Evolutionary conservation across 2,797 vertebrate genomes (phyloP).

Genomic region (Pelochelys cantorii): DNA sequence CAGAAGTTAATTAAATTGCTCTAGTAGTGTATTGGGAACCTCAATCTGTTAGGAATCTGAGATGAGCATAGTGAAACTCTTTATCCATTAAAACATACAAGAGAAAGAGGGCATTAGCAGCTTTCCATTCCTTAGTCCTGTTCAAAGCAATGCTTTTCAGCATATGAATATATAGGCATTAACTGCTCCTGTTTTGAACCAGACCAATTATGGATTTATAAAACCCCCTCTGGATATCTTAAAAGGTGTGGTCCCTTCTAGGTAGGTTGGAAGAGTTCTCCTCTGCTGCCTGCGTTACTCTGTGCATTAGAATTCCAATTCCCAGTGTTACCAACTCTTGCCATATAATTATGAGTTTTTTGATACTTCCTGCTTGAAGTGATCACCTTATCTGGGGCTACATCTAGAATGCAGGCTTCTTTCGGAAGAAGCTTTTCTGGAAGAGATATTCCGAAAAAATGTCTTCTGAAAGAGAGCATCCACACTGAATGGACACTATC

Average conservation of each 20-base stretch:
- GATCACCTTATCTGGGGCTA: neutral
- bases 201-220: neutral
- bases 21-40: constrained; percentile 12
- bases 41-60: neutral
- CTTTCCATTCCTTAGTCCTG: neutral
- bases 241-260: constrained; percentile 38
- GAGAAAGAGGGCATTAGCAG: neutral
- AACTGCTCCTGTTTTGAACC: neutral
- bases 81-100: constrained; percentile 2
- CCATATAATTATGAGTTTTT: neutral
- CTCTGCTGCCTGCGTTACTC: constrained; percentile 12
- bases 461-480: too few species aligned
- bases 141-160: constrained; percentile 33
- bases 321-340: neutral
- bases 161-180: neutral
- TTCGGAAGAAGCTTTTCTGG: too few species aligned
- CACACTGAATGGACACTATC: too few species aligned
- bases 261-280: constrained; percentile 30
- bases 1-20: constrained; percentile 44
- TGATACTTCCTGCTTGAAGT: neutral
- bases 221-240: constrained; percentile 29
- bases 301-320: neutral
- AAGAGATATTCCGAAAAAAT: too few species aligned
- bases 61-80: neutral
- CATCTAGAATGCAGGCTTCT: too few species aligned